These are phyloP conservation scores for Drosophila ercepeae DNA, from an alignment of 1,140 invertebrate genomes.

Conservation along the genomic window DNA sequence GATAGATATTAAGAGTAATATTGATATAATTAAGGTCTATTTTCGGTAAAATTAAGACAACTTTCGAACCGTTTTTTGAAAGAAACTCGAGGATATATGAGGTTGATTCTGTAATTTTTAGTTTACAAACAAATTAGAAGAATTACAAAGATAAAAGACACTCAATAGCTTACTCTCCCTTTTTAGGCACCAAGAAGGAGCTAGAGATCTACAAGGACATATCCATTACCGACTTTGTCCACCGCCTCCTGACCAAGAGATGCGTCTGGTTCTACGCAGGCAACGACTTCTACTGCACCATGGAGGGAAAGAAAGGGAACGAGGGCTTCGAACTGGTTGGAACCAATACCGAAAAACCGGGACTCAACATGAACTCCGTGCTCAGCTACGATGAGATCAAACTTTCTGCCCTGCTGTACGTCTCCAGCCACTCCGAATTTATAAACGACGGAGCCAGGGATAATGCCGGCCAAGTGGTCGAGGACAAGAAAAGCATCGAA, in stretches of 20 bases:
- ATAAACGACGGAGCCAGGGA: constrained; percentile 86
- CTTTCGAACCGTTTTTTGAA: too few species aligned
- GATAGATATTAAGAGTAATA: too few species aligned
- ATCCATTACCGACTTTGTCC: constrained; percentile 49
- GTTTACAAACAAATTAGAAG: too few species aligned
- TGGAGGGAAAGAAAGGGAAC: constrained; percentile 20
- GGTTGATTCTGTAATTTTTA: too few species aligned
- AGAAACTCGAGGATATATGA: too few species aligned
- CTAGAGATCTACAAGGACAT: constrained; percentile 54
- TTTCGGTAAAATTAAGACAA: too few species aligned
- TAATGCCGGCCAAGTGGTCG: constrained; percentile 85
- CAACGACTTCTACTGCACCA: constrained; percentile 26
- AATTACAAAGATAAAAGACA: too few species aligned
- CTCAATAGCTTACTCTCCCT: too few species aligned
- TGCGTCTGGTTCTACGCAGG: constrained; percentile 51
- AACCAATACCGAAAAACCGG: constrained; percentile 23
- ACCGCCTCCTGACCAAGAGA: constrained; percentile 64
- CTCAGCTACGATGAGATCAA: constrained; percentile 80
- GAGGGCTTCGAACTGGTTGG: constrained; percentile 63
- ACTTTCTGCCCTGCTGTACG: constrained; percentile 86
- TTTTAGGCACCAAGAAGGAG: constrained; percentile 14
- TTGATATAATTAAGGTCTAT: too few species aligned
- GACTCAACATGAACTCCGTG: constrained; percentile 47
- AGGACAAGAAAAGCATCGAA: constrained; percentile 62
- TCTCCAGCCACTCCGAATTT: constrained; percentile 87